phyloP scores from a whole-genome alignment of 1,140 invertebrate species.

The Caenorhabditis tropicalis region DNA sequence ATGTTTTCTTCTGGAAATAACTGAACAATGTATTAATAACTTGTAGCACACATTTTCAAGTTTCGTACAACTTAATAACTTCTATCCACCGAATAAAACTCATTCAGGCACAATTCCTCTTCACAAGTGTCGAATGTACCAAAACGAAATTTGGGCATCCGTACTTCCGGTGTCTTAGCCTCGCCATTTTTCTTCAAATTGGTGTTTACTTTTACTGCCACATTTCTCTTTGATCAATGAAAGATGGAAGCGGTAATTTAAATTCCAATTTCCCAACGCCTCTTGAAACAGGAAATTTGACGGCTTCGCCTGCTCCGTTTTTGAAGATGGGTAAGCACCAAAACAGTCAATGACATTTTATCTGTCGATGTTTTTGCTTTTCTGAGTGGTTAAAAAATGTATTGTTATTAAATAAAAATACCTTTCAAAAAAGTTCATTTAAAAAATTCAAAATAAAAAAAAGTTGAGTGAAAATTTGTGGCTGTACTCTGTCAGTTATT shows the following conservation, averaged over 20 bases:
- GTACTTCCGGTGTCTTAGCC: constrained; percentile 6
- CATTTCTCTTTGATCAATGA: neutral
- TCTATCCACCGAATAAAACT: neutral
- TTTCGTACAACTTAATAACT: neutral
- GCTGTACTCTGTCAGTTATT: constrained; percentile 24
- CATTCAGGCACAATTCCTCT: neutral
- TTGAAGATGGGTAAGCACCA: neutral
- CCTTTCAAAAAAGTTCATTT: neutral
- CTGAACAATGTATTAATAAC: too few species aligned
- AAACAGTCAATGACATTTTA: neutral
- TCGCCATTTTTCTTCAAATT: neutral
- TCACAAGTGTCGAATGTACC: neutral
- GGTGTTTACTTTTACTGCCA: neutral
- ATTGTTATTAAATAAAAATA: too few species aligned
- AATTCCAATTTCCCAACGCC: constrained; percentile 28
- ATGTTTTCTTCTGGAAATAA: too few species aligned
- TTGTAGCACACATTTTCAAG: neutral
- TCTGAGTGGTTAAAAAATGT: too few species aligned
- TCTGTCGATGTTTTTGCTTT: neutral
- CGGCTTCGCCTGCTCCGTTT: neutral
- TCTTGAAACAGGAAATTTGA: constrained; percentile 24
- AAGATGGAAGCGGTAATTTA: neutral
- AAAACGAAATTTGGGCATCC: neutral
- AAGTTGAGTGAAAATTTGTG: neutral
- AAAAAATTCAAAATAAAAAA: too few species aligned